Conservation (phyloP, 2,888 invertebrate genomes). For the Rhimphoctona megacephalus region DNA sequence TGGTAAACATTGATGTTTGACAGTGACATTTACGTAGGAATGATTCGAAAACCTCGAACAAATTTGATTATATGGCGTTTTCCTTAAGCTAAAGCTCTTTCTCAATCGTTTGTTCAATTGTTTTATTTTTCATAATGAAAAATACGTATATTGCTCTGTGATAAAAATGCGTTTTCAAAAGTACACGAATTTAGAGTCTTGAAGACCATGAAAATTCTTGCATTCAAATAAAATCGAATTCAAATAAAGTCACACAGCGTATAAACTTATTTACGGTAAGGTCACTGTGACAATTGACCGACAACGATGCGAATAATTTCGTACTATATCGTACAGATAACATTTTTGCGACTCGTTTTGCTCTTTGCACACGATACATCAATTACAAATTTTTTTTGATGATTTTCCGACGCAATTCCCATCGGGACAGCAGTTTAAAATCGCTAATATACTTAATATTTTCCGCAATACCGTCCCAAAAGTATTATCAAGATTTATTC, state of each 20-base stretch:
- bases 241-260: background rate
- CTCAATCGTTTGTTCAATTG: background rate
- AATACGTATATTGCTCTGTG: slow-evolving; percentile 64
- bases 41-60: slow-evolving; percentile 9
- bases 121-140: slow-evolving; percentile 38
- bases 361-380: slow-evolving; percentile 50
- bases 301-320: slow-evolving; percentile 22
- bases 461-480: slow-evolving; percentile 6
- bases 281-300: slow-evolving; percentile 33
- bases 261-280: slow-evolving; percentile 3
- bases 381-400: slow-evolving; percentile 42
- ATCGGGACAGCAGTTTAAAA: slow-evolving; percentile 1
- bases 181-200: slow-evolving; percentile 13
- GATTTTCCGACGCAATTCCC: slow-evolving; percentile 18
- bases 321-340: slow-evolving; percentile 37
- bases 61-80: background rate
- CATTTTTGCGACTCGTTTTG: slow-evolving; percentile 28
- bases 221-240: background rate
- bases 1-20: slow-evolving; percentile 19
- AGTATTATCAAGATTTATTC: slow-evolving; percentile 7
- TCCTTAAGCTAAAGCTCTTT: background rate
- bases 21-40: slow-evolving; percentile 28
- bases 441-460: slow-evolving; percentile 10
- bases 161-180: slow-evolving; percentile 44
- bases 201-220: slow-evolving; percentile 15